Percentiles rank a stretch among this genome's conserved stretches.
These are phyloP conservation scores for Craseonycteris thonglongyai DNA, from an alignment of 2,113 vertebrate species.

Conservation along the genomic window DNA sequence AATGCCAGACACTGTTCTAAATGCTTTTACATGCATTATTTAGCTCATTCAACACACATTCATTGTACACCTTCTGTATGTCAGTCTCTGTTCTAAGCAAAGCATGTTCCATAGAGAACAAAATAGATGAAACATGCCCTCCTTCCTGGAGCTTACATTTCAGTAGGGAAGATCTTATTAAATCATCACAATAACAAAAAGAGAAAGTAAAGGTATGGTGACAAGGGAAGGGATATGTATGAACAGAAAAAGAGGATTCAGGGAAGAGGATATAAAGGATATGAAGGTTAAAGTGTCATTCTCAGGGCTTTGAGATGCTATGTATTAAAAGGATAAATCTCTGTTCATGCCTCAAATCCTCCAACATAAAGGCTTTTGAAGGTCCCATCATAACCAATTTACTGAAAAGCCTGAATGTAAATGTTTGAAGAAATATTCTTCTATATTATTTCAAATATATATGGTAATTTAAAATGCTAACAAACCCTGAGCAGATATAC, in stretches of 20 bases:
- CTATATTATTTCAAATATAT: neutral
- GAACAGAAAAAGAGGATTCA: neutral
- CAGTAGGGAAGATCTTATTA: neutral
- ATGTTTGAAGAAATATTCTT: constrained; percentile 3
- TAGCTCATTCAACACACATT: neutral
- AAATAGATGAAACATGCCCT: neutral
- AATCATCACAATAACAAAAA: neutral
- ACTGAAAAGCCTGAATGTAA: neutral
- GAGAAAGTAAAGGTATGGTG: neutral
- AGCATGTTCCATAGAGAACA: neutral
- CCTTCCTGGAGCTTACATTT: neutral
- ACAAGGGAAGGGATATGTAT: neutral
- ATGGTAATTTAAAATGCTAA: neutral
- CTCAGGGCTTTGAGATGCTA: neutral
- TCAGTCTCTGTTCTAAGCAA: neutral
- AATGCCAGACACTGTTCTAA: neutral
- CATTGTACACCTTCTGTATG: neutral
- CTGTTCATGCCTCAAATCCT: neutral
- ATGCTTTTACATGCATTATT: neutral
- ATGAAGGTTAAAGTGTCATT: neutral
- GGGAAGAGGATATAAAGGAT: neutral
- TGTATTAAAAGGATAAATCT: neutral
- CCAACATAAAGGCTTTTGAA: neutral
- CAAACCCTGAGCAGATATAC: neutral
- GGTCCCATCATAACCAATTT: neutral